Evolutionary conservation across 2,888 invertebrate species (phyloP), one percentile per base, ranked within the genome.

Genomic region (Lycophotia porphyrea): DNA sequence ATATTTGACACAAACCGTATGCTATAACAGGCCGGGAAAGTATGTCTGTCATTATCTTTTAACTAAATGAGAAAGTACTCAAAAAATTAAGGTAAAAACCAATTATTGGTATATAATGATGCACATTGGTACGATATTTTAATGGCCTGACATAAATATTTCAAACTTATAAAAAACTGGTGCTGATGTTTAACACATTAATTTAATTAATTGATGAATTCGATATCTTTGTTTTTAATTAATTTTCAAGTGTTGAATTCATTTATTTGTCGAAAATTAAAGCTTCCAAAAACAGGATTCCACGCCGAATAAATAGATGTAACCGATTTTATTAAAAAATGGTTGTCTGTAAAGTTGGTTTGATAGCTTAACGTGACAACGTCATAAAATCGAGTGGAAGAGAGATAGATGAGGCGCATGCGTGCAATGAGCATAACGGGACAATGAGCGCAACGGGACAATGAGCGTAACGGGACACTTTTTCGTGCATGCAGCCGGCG

Each of bases 151-250:
- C 24, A 49, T 24, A 24, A 42, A 49, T 55, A 55, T 74, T 74
- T 4, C 1, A 27, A 61, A 74, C 5, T 55, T 15, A 39, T 13
- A 27, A 21, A 44, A 64, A 52, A 34, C n/a, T 31, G 44, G 31
- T 65, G 24, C 21, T 27, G 34, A 27, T 77, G 34, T 49, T 34
- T n/a, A 34, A 44, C 8, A 61, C n/a, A 55, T 27, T 67, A 34
- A 64, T 67, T 77, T 71, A 67, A 71, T 78, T 78, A 58, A 58
- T 34, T 63, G 55, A 36, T 55, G 47, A 61, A 63, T 7, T 52
- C 31, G 31, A 47, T 49, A 49, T 36, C 27, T 49, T 78, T 78
- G 42, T 67, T 63, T 44, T 68, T n/a, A 31, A 27, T 66, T 11
- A 42, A 42, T 24, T 18, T n/a, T 42, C n/a, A 42, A 24, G 24